A percentile compares a stretch with the other conserved stretches of the same genome.
Evolutionary conservation across 2,888 invertebrate species (phyloP).

Genomic region (Dolomedes plantarius): DNA sequence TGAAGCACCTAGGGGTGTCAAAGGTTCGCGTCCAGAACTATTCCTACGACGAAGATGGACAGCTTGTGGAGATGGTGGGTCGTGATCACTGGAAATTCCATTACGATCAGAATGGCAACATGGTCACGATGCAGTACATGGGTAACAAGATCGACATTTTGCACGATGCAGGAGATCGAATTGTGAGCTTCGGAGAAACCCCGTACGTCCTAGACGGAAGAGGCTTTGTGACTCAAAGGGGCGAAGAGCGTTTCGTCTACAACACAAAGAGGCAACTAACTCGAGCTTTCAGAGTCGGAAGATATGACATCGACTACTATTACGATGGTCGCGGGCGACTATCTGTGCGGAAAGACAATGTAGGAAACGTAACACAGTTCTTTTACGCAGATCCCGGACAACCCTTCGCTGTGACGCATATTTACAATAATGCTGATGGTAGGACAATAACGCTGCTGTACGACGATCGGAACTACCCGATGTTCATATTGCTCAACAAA

Average conservation of each 20-base stretch:
- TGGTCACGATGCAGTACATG: constrained; percentile 82
- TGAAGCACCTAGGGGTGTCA: constrained; percentile 72
- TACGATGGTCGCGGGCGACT: constrained; percentile 93
- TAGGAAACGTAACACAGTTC: constrained; percentile 94
- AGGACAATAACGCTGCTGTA: constrained; percentile 90
- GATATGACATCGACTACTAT: constrained; percentile 94
- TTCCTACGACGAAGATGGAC: constrained; percentile 95
- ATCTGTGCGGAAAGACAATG: constrained; percentile 92
- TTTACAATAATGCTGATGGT: constrained; percentile 90
- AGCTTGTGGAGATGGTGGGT: constrained; percentile 91
- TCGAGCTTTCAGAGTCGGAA: constrained; percentile 87
- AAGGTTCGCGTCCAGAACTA: constrained; percentile 82
- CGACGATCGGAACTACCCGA: constrained; percentile 84
- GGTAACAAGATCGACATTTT: constrained; percentile 73
- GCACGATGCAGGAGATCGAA: constrained; percentile 94
- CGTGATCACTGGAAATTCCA: constrained; percentile 90
- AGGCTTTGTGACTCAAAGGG: constrained; percentile 94
- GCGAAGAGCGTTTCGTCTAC: constrained; percentile 93
- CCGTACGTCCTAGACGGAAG: constrained; percentile 91
- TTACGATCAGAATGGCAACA: constrained; percentile 95
- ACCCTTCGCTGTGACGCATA: constrained; percentile 90
- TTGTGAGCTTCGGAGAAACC: constrained; percentile 92
- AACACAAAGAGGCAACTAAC: constrained; percentile 94
- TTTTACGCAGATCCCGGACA: constrained; percentile 91
- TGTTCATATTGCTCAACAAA: constrained; percentile 86